Conservation (phyloP, 2,797 vertebrate species). For the Tragelaphus eurycerus region DNA sequence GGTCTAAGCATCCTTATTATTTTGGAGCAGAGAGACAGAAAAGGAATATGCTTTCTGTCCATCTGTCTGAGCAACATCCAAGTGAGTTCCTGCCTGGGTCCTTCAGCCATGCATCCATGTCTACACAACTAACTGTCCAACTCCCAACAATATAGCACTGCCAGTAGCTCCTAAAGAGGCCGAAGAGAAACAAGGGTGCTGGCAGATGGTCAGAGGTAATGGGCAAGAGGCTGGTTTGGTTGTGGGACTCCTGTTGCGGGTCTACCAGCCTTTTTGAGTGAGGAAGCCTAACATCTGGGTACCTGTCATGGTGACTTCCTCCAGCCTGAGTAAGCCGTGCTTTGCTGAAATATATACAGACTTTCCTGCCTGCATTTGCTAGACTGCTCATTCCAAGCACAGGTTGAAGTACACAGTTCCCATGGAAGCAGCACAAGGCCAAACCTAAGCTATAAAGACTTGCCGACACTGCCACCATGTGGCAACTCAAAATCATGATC, state of each 20-base stretch:
- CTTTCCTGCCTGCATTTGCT: neutral
- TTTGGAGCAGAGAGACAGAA: neutral
- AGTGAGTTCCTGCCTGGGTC: neutral
- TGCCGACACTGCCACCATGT: conserved; percentile 20
- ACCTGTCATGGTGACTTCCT: neutral
- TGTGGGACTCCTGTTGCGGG: rapidly evolving
- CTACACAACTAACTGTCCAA: neutral
- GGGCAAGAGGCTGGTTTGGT: neutral
- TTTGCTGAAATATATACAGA: neutral
- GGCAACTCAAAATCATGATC: neutral
- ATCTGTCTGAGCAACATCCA: neutral
- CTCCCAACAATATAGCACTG: neutral
- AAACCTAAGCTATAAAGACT: neutral
- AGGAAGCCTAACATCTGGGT: neutral
- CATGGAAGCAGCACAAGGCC: rapidly evolving
- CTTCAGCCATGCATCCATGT: neutral
- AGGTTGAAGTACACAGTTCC: neutral
- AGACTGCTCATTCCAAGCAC: neutral
- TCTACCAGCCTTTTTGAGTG: neutral
- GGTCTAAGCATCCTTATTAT: neutral
- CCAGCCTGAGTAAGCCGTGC: neutral
- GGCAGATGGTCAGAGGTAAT: neutral
- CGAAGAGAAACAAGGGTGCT: neutral
- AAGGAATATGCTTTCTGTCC: neutral
- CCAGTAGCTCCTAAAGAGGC: neutral